These are phyloP conservation scores for Dendrophyllia cribrosa DNA, from an alignment of 64 coral and sea anemone species.

Conservation along the genomic window DNA sequence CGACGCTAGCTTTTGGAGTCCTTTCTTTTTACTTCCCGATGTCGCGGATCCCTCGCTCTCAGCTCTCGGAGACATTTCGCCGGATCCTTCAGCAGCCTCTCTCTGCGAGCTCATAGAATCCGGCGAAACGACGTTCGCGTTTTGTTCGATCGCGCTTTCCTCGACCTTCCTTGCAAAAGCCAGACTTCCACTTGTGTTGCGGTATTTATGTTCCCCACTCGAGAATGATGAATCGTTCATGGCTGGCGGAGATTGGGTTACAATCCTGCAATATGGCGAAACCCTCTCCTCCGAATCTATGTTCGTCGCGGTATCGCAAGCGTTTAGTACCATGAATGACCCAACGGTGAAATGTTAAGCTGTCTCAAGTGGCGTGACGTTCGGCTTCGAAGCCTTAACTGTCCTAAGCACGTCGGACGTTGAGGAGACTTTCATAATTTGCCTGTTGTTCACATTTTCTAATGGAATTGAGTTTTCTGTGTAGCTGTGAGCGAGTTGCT, in stretches of 20 bases:
- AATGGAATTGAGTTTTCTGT: constrained; percentile 93
- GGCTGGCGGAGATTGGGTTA: constrained; percentile 84
- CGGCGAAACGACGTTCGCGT: constrained; percentile 12
- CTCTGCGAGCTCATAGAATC: constrained; percentile 17
- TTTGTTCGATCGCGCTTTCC: constrained; percentile 1
- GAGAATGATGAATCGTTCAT: constrained; percentile 65
- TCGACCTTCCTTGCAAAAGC: constrained; percentile 6
- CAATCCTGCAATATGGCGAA: constrained; percentile 62
- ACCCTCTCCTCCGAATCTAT: constrained; percentile 59
- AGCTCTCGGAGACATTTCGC: constrained; percentile 40
- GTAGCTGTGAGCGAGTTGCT: constrained; percentile 91
- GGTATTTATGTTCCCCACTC: constrained; percentile 69
- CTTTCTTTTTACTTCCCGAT: constrained; percentile 59
- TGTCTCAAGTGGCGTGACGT: not conserved
- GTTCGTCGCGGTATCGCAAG: not conserved
- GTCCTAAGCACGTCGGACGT: not conserved
- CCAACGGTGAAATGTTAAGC: not conserved
- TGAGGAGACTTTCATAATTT: constrained; percentile 52
- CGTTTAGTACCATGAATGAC: constrained; percentile 63
- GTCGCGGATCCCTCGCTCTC: constrained; percentile 42
- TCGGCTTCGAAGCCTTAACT: not conserved
- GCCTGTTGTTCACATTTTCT: constrained; percentile 71
- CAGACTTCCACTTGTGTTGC: constrained; percentile 60
- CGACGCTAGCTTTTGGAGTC: constrained; percentile 63
- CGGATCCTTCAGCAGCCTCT: not conserved